Conservation (phyloP, 1,140 invertebrate species). For the honey bee (Apis mellifera) region Amel_HAv3.1 CM009931.2:23109501-23110000, state of each 20-base stretch:
- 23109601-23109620: too few relatives aligned
- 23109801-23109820: neutral
- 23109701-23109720: conserved; percentile 44
- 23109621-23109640: too few relatives aligned
- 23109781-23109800: conserved; percentile 26
- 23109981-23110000: conserved; percentile 44
- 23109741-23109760: conserved; percentile 45
- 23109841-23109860: neutral
- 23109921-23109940: conserved; percentile 11
- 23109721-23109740: conserved; percentile 33
- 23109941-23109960: conserved; percentile 26
- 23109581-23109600: too few relatives aligned
- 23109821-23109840: neutral
- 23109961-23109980: conserved; percentile 45
- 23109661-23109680: neutral
- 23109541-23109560: too few relatives aligned
- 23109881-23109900: neutral
- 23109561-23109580: too few relatives aligned
- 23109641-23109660: neutral
- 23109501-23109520: too few relatives aligned
- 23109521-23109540: too few relatives aligned
- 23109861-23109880: conserved; percentile 17
- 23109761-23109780: conserved; percentile 50
- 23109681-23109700: neutral
- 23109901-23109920: neutral